phyloP scores from a whole-genome alignment of 1,140 invertebrate genomes.

The Archegozetes longisetosus region DNA sequence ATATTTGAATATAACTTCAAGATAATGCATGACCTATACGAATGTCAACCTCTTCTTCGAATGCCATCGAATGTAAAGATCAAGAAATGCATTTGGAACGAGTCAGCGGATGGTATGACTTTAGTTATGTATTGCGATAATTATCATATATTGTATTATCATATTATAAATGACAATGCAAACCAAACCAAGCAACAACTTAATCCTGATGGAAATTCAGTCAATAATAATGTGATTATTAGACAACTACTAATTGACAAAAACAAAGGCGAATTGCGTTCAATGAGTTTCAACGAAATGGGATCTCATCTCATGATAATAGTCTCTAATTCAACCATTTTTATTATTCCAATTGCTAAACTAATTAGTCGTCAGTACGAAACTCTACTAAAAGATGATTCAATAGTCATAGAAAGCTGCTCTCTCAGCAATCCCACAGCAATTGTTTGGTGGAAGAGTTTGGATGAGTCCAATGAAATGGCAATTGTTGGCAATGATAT shows the following conservation, averaged over 20 bases:
- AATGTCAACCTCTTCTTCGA: not conserved
- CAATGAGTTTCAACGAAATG: not conserved
- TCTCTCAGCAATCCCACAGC: not conserved
- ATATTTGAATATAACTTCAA: too few relatives aligned
- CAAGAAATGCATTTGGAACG: not conserved
- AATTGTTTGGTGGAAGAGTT: not conserved
- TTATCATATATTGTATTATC: not conserved
- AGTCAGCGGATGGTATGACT: not conserved
- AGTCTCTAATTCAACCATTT: not conserved
- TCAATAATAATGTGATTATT: not conserved
- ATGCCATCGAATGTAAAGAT: not conserved
- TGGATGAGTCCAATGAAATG: not conserved
- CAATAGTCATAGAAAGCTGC: not conserved
- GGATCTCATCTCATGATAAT: not conserved
- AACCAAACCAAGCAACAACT: not conserved
- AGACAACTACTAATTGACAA: not conserved
- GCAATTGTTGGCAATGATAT: slow-evolving; percentile 22
- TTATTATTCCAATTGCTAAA: not conserved
- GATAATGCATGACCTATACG: not conserved
- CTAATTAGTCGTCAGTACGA: not conserved
- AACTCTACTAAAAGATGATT: not conserved
- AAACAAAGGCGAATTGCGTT: not conserved
- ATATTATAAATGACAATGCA: too few relatives aligned
- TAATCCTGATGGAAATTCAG: not conserved
- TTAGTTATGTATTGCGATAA: not conserved